These are phyloP conservation scores for Meta bourneti DNA, from an alignment of 2,888 invertebrate species.

Conservation along the genomic window DNA sequence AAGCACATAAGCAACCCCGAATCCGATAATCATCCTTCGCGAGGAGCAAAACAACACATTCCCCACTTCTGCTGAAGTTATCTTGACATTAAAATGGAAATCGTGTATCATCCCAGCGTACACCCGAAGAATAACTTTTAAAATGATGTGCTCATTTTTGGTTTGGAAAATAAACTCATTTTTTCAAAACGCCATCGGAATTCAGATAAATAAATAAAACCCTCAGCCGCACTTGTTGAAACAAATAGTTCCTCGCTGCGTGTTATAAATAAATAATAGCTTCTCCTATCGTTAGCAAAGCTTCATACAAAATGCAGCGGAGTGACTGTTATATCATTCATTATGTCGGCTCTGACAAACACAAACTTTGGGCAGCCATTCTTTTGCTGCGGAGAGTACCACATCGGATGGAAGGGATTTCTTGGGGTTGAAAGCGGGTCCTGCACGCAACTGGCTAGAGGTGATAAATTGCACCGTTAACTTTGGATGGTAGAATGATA, in stretches of 20 bases:
- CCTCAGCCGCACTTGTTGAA: constrained; percentile 36
- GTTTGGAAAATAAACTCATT: not conserved
- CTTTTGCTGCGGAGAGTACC: constrained; percentile 8
- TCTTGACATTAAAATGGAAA: not conserved
- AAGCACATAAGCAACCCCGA: not conserved
- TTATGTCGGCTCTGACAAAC: constrained; percentile 52
- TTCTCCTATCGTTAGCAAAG: constrained; percentile 27
- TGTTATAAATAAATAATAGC: constrained; percentile 58
- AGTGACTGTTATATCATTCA: constrained; percentile 63
- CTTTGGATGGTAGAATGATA: constrained; percentile 25
- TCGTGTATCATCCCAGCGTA: not conserved
- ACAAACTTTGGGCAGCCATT: constrained; percentile 29
- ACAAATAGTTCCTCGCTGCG: constrained; percentile 43
- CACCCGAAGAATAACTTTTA: not conserved
- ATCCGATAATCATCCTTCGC: not conserved
- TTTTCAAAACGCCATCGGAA: not conserved
- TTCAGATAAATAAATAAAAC: constrained; percentile 33
- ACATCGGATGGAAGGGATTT: constrained; percentile 42
- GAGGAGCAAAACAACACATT: not conserved
- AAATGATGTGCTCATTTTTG: constrained; percentile 7
- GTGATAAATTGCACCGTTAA: constrained; percentile 46
- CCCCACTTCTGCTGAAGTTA: not conserved
- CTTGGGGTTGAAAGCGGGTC: constrained; percentile 22
- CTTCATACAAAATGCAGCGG: constrained; percentile 41
- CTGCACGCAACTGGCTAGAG: constrained; percentile 23